Evolutionary conservation across 2,113 vertebrate species (phyloP), one percentile per base, ranked within the genome.

Genomic region (Ornithorhynchus anatinus): DNA sequence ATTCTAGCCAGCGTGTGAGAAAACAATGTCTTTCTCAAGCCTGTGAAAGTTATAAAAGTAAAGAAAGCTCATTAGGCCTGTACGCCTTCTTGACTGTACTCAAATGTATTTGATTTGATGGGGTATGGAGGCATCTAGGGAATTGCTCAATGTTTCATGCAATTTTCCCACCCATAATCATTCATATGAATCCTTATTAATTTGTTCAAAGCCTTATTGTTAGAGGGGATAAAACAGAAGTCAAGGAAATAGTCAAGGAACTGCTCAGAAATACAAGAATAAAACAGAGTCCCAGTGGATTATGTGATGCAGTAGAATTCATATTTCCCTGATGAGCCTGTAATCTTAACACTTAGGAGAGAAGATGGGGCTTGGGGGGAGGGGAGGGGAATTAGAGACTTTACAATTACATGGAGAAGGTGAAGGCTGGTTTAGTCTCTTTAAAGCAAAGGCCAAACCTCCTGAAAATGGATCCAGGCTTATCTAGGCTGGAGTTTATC

Each of bases 1-100:
- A 79, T 84, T 86, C 72, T 78, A 89, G 87, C 80, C 87, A 86
- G 76, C 61, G 72, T 86, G 81, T 51, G 82, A 64, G 80, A 85
- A 86, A 87, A 75, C 64, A 90, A 79, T 67, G 68, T 35, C 43
- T 38, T 48, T 19, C 75, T 85, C 60, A 52, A 86, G 72, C 39
- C 32, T 15, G 20, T 37, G 0, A 7, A 89, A 72, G 11, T 61
- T 48, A 39, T 35, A 0, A 4, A 84, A 79, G 43, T 38, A 82
- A 76, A 70, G 27, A 57, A 50, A 0, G 0, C 69, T 51, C 63
- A 59, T 70, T 62, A 38, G 35, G 63, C 22, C 11, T 20, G 25
- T 35, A 13, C 19, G 40, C 16, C 39, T 67, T 17, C 51, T 56
- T 79, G 32, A 60, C 67, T n/a, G 25, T 16, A 60, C 6, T 17